Conservation (phyloP, 2,888 invertebrate species). For the Maniola hyperantus region DNA sequence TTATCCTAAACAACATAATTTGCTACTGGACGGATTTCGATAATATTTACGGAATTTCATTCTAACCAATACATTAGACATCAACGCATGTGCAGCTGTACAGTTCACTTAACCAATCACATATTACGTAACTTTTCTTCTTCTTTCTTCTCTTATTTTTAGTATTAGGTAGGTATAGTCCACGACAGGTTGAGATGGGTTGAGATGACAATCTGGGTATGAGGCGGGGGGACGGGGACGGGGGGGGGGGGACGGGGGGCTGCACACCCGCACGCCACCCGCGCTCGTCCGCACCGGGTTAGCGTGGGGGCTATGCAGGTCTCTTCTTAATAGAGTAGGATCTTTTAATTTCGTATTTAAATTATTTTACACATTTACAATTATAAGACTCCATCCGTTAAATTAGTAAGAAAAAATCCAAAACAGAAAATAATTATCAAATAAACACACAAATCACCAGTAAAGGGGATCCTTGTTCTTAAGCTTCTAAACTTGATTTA, state of each 20-base stretch:
- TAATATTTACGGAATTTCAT: not conserved
- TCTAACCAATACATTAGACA: constrained; percentile 1
- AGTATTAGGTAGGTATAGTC: too few relatives aligned
- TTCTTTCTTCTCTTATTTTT: too few relatives aligned
- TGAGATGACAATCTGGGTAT: too few relatives aligned
- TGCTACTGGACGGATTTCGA: not conserved
- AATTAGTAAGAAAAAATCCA: not conserved
- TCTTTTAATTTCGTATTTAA: not conserved
- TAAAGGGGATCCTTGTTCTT: not conserved
- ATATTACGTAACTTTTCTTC: not conserved
- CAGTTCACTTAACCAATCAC: too few relatives aligned
- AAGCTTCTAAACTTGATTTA: constrained; percentile 21
- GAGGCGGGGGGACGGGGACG: too few relatives aligned
- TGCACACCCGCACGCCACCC: too few relatives aligned
- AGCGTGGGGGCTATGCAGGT: too few relatives aligned
- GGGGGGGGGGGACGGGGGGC: too few relatives aligned
- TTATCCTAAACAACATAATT: not conserved
- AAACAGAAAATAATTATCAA: constrained; percentile 1
- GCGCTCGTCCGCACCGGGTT: too few relatives aligned
- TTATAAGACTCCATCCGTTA: not conserved
- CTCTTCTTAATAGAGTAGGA: too few relatives aligned
- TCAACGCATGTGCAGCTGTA: constrained; percentile 5
- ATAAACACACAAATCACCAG: constrained; percentile 1
- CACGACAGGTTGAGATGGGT: too few relatives aligned
- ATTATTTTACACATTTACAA: not conserved